Evolutionary conservation across 2,797 vertebrate species (phyloP).

Genomic region (Ataeniobius toweri): DNA sequence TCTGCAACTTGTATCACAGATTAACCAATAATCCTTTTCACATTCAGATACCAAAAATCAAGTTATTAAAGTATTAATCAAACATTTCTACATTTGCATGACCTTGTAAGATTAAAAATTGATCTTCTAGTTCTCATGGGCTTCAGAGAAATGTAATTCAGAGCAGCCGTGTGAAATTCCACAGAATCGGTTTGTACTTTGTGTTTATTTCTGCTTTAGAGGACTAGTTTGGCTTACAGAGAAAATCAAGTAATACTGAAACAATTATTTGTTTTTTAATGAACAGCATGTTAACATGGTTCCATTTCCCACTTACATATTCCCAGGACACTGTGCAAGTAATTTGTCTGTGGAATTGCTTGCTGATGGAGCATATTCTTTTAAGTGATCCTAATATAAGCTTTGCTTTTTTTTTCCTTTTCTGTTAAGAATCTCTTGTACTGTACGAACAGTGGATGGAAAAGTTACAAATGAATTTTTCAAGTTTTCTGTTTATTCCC

Average conservation of each 20-base stretch:
- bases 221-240: slow-evolving; percentile 8
- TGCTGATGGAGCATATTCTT: slow-evolving; percentile 19
- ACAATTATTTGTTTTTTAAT: slow-evolving; percentile 40
- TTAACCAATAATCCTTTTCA: background rate
- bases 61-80: background rate
- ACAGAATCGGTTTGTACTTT: background rate
- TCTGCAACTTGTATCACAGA: background rate
- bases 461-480: background rate
- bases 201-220: slow-evolving; percentile 32
- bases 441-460: background rate
- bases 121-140: background rate
- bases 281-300: slow-evolving; percentile 32
- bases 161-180: background rate
- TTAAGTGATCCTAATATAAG: slow-evolving; percentile 8
- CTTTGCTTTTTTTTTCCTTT: background rate
- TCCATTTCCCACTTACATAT: slow-evolving; percentile 27
- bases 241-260: slow-evolving; percentile 26
- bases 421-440: background rate
- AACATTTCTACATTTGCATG: background rate
- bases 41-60: background rate
- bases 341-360: slow-evolving; percentile 38
- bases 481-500: slow-evolving; percentile 26
- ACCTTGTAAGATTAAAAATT: background rate
- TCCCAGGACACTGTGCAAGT: slow-evolving; percentile 40
- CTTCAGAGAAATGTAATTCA: background rate